A percentile compares a stretch with the other conserved stretches of the same genome.
Evolutionary conservation across 2,113 vertebrate species (phyloP).

Genomic region (Indicator maculatus): DNA sequence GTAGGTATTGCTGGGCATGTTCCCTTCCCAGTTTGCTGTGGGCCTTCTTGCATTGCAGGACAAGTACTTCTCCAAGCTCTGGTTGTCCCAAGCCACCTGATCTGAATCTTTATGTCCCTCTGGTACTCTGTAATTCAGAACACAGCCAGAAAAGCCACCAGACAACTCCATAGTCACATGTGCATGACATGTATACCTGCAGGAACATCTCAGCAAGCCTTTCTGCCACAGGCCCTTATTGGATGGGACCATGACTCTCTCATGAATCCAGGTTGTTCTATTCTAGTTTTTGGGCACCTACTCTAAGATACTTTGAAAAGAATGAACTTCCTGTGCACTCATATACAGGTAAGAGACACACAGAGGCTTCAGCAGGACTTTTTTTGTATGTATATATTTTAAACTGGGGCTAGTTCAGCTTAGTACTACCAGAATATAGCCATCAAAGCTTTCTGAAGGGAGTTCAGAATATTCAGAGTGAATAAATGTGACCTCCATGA

Average conservation of each 20-base stretch:
- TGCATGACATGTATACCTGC: neutral
- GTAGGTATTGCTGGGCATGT: neutral
- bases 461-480: neutral
- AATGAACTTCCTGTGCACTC: neutral
- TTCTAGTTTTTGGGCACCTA: neutral
- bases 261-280: neutral
- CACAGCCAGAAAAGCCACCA: neutral
- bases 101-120: neutral
- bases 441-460: neutral
- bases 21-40: neutral
- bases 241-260: neutral
- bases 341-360: neutral
- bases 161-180: neutral
- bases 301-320: neutral
- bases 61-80: neutral
- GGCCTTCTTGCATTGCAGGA: neutral
- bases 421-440: neutral
- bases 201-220: neutral
- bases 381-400: neutral
- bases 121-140: neutral
- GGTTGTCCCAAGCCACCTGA: neutral
- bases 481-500: neutral
- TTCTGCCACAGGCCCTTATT: neutral
- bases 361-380: neutral
- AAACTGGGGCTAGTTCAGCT: neutral